Conservation (phyloP, 2,797 vertebrate species). For the Neosalanx taihuensis region DNA sequence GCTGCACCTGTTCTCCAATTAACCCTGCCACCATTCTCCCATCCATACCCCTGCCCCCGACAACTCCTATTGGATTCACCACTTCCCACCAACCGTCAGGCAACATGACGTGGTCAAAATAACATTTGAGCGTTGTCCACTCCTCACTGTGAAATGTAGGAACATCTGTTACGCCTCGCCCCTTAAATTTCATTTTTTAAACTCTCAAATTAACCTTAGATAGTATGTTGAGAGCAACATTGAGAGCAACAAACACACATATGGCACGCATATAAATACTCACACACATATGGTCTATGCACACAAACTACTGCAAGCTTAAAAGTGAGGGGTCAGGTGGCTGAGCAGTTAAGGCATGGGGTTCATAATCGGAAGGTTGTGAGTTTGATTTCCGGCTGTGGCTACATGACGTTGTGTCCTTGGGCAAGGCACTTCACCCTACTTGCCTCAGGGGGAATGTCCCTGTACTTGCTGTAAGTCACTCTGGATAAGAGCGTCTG, state of each 20-base stretch:
- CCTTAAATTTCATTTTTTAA: background rate
- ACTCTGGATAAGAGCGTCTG: too few relatives aligned
- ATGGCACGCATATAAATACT: background rate
- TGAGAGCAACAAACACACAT: background rate
- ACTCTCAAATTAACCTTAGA: background rate
- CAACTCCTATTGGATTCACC: slow-evolving; percentile 3
- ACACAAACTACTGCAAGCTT: background rate
- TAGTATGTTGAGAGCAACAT: background rate
- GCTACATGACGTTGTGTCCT: too few relatives aligned
- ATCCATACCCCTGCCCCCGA: slow-evolving; percentile 28
- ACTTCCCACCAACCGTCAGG: background rate
- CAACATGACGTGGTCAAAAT: background rate
- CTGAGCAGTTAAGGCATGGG: too few relatives aligned
- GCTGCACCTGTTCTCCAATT: slow-evolving; percentile 47
- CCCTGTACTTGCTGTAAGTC: too few relatives aligned
- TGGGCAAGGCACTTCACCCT: too few relatives aligned
- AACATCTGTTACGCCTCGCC: background rate
- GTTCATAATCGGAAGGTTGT: too few relatives aligned
- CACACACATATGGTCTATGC: background rate
- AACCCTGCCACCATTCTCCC: slow-evolving; percentile 28
- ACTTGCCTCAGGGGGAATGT: too few relatives aligned
- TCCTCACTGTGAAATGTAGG: background rate
- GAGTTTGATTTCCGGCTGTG: too few relatives aligned
- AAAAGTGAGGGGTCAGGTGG: too few relatives aligned
- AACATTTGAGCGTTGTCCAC: background rate